Evolutionary conservation across 2,888 invertebrate genomes (phyloP).

Genomic region (Leucoma salicis): DNA sequence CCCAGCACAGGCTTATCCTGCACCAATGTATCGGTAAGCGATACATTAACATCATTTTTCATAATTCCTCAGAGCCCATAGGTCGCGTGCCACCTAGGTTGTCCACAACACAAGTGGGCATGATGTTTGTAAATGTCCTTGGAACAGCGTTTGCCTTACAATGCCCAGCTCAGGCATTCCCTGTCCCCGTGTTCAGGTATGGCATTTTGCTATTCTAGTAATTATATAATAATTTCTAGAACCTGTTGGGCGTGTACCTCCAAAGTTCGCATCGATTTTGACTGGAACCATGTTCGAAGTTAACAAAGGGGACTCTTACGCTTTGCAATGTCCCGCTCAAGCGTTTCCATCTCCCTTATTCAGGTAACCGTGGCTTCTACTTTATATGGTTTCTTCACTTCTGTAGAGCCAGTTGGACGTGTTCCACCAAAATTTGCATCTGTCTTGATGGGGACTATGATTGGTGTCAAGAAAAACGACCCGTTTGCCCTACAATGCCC

Average conservation of each 20-base stretch:
- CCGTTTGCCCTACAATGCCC: constrained; percentile 84
- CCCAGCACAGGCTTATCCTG: constrained; percentile 87
- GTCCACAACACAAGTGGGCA: constrained; percentile 71
- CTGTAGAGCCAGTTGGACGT: constrained; percentile 86
- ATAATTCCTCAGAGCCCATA: constrained; percentile 68
- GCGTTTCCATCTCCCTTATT: constrained; percentile 81
- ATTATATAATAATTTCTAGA: constrained; percentile 51
- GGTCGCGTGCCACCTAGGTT: constrained; percentile 71
- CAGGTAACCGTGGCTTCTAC: constrained; percentile 64
- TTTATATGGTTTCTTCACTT: constrained; percentile 33
- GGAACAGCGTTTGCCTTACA: constrained; percentile 80
- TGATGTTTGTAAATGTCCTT: constrained; percentile 82
- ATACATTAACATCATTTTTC: constrained; percentile 53
- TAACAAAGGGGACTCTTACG: constrained; percentile 67
- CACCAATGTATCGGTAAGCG: constrained; percentile 87
- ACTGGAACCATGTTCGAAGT: constrained; percentile 81
- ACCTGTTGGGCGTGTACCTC: constrained; percentile 71
- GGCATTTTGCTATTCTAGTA: constrained; percentile 38
- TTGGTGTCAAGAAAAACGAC: constrained; percentile 71
- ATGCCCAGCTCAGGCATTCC: constrained; percentile 87
- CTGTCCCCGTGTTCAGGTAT: constrained; percentile 77
- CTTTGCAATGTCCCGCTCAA: constrained; percentile 86
- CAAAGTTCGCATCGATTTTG: constrained; percentile 81
- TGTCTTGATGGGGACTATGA: constrained; percentile 83
- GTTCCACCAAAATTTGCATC: constrained; percentile 86